Conservation (phyloP, 2,797 vertebrate species). For the Morelia viridis region DNA sequence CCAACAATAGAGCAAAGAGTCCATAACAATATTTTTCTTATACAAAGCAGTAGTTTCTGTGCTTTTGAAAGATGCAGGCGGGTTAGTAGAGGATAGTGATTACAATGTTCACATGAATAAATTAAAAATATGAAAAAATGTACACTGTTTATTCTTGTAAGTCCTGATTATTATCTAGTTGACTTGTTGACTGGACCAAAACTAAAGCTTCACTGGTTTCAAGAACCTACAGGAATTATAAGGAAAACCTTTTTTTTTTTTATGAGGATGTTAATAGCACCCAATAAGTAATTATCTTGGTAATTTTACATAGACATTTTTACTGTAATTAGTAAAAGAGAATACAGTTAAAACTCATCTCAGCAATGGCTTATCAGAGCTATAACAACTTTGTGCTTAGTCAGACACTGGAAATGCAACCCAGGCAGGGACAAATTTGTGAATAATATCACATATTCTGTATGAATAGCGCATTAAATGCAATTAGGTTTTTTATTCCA, state of each 20-base stretch:
- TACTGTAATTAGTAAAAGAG: background rate
- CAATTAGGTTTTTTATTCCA: background rate
- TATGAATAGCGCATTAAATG: background rate
- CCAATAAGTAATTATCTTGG: background rate
- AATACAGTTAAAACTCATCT: background rate
- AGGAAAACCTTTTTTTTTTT: background rate
- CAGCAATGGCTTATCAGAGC: background rate
- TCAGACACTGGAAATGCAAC: constrained; percentile 1
- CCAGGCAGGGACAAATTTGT: background rate
- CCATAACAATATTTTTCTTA: background rate
- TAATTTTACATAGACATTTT: background rate
- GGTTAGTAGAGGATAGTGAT: background rate
- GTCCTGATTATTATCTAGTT: background rate
- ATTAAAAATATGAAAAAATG: too few relatives aligned
- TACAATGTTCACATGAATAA: too few relatives aligned
- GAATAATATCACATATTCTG: background rate
- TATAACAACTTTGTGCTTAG: constrained; percentile 24
- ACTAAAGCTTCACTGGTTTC: background rate
- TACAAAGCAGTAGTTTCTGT: background rate
- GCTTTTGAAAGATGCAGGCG: background rate
- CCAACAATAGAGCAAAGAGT: background rate
- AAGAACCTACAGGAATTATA: background rate
- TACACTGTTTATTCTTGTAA: background rate
- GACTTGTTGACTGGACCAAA: background rate
- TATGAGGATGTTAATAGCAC: background rate